Evolutionary conservation across 2,888 invertebrate species (phyloP).

Genomic region (Ornithoptera alexandrae): DNA sequence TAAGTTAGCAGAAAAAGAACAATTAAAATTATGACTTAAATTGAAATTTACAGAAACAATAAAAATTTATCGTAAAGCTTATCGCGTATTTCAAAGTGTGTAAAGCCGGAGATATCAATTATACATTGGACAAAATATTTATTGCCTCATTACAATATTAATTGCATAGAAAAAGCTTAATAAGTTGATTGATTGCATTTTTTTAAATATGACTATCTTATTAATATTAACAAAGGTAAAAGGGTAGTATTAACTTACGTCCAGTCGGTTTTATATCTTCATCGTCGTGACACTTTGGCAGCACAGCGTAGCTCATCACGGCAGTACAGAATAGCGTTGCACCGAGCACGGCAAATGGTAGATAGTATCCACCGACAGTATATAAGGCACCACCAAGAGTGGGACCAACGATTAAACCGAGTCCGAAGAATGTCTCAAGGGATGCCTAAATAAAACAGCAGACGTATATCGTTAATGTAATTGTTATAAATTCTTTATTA

Average conservation of each 20-base stretch:
- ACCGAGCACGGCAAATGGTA: slow-evolving; percentile 91
- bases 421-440: slow-evolving; percentile 92
- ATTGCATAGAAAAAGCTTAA: too few relatives aligned
- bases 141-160: too few relatives aligned
- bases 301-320: slow-evolving; percentile 84
- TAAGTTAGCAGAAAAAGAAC: slow-evolving; percentile 30
- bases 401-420: slow-evolving; percentile 93
- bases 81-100: too few relatives aligned
- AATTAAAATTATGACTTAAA: neutral
- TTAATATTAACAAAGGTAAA: too few relatives aligned
- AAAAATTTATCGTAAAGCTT: too few relatives aligned
- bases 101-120: too few relatives aligned
- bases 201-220: too few relatives aligned
- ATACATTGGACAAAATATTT: too few relatives aligned
- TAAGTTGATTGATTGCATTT: too few relatives aligned
- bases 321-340: slow-evolving; percentile 87
- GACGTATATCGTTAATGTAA: neutral
- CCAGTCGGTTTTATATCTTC: slow-evolving; percentile 80
- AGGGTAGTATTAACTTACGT: slow-evolving; percentile 70
- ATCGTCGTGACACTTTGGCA: slow-evolving; percentile 82
- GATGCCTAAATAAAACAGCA: slow-evolving; percentile 80
- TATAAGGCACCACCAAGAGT: slow-evolving; percentile 93
- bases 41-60: too few relatives aligned
- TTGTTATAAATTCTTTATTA: too few relatives aligned
- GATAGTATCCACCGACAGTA: slow-evolving; percentile 86